Evolutionary conservation across 2,888 invertebrate genomes (phyloP).

Genomic region (Iselma pallidipennis): DNA sequence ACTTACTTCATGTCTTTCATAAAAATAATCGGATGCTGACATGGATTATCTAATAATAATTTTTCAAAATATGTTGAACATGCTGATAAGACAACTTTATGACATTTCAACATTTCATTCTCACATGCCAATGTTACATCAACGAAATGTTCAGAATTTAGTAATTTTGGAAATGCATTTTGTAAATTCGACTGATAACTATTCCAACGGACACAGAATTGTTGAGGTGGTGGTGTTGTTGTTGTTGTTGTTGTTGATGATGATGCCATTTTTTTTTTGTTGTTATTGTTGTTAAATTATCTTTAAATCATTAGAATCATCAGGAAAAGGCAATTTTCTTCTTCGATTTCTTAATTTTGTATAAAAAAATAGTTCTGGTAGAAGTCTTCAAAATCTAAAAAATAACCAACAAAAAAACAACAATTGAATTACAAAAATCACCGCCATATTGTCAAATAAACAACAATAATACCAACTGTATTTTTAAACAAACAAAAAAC

Average conservation of each 20-base stretch:
- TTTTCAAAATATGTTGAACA: slow-evolving; percentile 85
- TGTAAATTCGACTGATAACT: slow-evolving; percentile 80
- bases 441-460: slow-evolving; percentile 21
- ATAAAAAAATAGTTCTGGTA: slow-evolving; percentile 14
- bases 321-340: neutral
- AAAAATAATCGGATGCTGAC: slow-evolving; percentile 82
- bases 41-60: slow-evolving; percentile 79
- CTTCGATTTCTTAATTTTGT: neutral
- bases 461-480: neutral
- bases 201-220: slow-evolving; percentile 81
- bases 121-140: slow-evolving; percentile 90
- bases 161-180: slow-evolving; percentile 74
- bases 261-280: slow-evolving; percentile 26
- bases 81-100: slow-evolving; percentile 83
- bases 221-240: slow-evolving; percentile 58
- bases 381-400: slow-evolving; percentile 24
- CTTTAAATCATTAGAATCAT: neutral
- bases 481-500: slow-evolving; percentile 6
- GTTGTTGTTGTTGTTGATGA: slow-evolving; percentile 13
- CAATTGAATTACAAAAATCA: slow-evolving; percentile 8
- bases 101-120: slow-evolving; percentile 82
- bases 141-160: slow-evolving; percentile 81
- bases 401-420: slow-evolving; percentile 17
- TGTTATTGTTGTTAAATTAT: neutral
- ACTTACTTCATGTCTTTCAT: slow-evolving; percentile 78